Conservation (phyloP, 2,888 invertebrate species). For the Amphipoea oculea region DNA sequence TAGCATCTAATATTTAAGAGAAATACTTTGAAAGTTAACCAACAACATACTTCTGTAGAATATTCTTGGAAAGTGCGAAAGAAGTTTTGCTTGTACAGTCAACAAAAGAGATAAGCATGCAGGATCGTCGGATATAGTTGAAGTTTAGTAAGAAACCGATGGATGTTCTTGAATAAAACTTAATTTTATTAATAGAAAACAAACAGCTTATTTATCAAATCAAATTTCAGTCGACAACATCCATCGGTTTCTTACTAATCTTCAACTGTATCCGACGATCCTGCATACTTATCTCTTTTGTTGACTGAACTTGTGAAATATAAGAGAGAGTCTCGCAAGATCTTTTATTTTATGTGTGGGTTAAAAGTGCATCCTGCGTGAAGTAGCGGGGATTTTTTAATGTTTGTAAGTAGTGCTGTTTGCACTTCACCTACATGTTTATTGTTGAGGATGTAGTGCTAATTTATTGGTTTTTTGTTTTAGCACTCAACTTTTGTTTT, state of each 20-base stretch:
- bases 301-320: slow-evolving; percentile 12
- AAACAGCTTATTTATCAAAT: too few relatives aligned
- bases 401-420: slow-evolving; percentile 7
- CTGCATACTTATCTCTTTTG: too few relatives aligned
- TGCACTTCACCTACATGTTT: slow-evolving; percentile 14
- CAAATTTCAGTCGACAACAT: too few relatives aligned
- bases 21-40: slow-evolving; percentile 44
- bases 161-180: too few relatives aligned
- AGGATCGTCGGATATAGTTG: too few relatives aligned
- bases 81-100: slow-evolving; percentile 1
- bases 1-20: slow-evolving; percentile 59
- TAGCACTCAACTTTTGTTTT: neutral
- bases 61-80: slow-evolving; percentile 7
- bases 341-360: slow-evolving; percentile 35
- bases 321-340: neutral
- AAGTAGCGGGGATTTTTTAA: slow-evolving; percentile 28
- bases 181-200: too few relatives aligned
- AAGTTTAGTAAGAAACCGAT: too few relatives aligned
- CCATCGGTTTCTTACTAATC: too few relatives aligned
- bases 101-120: too few relatives aligned
- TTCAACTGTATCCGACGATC: too few relatives aligned
- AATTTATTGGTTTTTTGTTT: neutral
- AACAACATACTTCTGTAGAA: slow-evolving; percentile 31
- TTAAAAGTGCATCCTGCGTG: slow-evolving; percentile 36
- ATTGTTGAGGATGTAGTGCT: neutral